A percentile compares a stretch with the other conserved stretches of the same genome.
These are phyloP conservation scores for Sternotherus odoratus DNA, from an alignment of 2,797 vertebrate genomes.

Conservation along the genomic window DNA sequence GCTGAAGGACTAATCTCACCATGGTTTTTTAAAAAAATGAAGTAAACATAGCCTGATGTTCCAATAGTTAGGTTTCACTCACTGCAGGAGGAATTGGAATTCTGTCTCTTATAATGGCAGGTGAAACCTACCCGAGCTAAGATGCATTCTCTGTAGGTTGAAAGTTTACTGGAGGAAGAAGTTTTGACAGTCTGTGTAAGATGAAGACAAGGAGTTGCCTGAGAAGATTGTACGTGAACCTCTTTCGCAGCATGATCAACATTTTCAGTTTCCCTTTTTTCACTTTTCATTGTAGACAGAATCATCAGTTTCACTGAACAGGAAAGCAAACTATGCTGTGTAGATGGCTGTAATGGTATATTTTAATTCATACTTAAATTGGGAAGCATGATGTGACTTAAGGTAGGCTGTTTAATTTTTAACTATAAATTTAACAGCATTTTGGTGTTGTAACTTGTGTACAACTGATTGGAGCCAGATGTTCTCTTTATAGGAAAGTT, in stretches of 20 bases:
- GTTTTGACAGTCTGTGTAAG: background rate
- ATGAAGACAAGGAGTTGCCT: background rate
- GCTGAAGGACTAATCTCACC: background rate
- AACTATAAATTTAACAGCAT: background rate
- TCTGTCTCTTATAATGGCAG: fast-evolving
- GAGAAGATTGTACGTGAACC: background rate
- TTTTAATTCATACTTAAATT: constrained; percentile 37
- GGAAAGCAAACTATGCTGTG: constrained; percentile 2
- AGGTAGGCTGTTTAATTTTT: background rate
- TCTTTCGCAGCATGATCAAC: background rate
- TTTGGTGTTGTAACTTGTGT: background rate
- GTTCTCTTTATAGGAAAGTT: background rate
- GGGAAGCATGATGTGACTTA: constrained; percentile 36
- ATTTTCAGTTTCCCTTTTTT: constrained; percentile 5
- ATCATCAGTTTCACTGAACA: background rate
- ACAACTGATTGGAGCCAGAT: background rate
- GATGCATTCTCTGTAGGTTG: background rate
- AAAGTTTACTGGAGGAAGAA: background rate
- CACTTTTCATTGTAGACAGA: background rate
- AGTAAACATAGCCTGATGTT: background rate
- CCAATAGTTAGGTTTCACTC: background rate
- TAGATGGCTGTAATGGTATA: background rate
- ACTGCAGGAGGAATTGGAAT: background rate
- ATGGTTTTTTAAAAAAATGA: no score
- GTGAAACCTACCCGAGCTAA: background rate